Evolutionary conservation across 2,113 vertebrate genomes (phyloP).

Genomic region (Nyctereutes procyonoides): DNA sequence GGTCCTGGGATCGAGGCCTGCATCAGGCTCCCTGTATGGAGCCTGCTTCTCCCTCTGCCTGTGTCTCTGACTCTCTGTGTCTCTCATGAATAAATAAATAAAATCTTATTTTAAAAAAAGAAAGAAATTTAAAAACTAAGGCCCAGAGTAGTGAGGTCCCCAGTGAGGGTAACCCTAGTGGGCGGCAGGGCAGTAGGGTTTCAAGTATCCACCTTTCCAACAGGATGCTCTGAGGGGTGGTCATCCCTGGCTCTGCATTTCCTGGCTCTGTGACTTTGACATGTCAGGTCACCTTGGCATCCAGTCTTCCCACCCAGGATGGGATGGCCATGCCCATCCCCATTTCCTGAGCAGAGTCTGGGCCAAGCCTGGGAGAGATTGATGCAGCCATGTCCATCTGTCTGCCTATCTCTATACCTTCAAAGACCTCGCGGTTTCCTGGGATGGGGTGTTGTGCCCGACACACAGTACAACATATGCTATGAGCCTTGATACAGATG

Average conservation of each 20-base stretch:
- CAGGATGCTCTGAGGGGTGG: fast-evolving
- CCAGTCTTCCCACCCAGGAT: background rate
- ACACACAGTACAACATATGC: fast-evolving
- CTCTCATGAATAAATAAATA: too few species aligned
- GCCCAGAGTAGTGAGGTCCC: background rate
- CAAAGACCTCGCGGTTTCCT: background rate
- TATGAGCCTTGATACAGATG: background rate
- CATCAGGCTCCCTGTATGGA: too few species aligned
- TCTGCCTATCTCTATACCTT: background rate
- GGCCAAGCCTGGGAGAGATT: background rate
- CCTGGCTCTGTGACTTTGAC: background rate
- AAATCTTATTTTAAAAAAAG: too few species aligned
- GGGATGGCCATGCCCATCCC: background rate
- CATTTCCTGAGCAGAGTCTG: background rate
- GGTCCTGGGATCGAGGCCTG: too few species aligned
- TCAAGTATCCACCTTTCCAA: too few species aligned
- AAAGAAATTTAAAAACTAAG: background rate
- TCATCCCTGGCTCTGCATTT: background rate
- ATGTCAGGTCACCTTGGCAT: background rate
- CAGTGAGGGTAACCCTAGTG: background rate
- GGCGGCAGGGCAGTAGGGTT: background rate
- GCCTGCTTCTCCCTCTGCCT: too few species aligned
- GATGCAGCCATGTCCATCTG: fast-evolving
- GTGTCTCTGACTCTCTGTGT: too few species aligned
- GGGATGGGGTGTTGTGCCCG: too few species aligned